Evolutionary conservation across 2,888 invertebrate genomes (phyloP).

Genomic region (Torymus tubicola): DNA sequence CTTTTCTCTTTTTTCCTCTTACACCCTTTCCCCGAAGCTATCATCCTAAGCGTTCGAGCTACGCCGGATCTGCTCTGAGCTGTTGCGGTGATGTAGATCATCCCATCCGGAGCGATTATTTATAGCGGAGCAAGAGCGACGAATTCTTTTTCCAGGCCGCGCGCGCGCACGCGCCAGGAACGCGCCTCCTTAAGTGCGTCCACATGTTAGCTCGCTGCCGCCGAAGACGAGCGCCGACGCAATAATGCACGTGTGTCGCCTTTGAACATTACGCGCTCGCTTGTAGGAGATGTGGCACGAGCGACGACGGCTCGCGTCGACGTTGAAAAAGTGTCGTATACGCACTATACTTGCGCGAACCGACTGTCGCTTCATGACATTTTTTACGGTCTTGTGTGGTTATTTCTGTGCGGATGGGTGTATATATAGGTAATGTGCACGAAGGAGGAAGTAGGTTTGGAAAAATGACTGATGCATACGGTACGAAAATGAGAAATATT

Average conservation of each 20-base stretch:
- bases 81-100: constrained; percentile 52
- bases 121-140: constrained; percentile 66
- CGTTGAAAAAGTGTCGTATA: constrained; percentile 32
- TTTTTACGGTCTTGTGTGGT: no score
- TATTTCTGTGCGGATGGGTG: no score
- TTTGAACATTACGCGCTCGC: constrained; percentile 13
- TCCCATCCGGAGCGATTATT: constrained; percentile 64
- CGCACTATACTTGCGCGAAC: background rate
- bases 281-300: constrained; percentile 8
- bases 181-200: constrained; percentile 48
- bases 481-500: no score
- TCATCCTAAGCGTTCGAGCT: background rate
- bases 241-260: constrained; percentile 7
- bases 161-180: constrained; percentile 29
- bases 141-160: constrained; percentile 61
- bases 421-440: no score
- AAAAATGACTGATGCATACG: no score
- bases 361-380: background rate
- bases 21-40: background rate
- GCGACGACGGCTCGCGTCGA: constrained; percentile 25
- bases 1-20: background rate
- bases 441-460: no score
- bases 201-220: constrained; percentile 40
- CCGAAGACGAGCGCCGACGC: constrained; percentile 8
- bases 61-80: background rate